Evolutionary conservation across 2,113 vertebrate genomes (phyloP), one percentile per base, ranked within the genome.

Genomic region (Buteo buteo): DNA sequence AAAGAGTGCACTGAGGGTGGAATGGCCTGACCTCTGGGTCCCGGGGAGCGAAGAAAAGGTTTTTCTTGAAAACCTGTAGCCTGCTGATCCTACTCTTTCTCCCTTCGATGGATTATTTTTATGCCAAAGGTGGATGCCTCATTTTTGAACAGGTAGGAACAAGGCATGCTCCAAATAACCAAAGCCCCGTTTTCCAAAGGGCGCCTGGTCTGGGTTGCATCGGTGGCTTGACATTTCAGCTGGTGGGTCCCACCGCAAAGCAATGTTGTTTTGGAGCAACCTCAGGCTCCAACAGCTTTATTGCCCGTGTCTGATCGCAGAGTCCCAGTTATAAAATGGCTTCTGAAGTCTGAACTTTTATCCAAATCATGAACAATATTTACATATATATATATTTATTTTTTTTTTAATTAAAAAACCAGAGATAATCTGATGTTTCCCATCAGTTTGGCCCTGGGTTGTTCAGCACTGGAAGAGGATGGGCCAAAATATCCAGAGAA

Each of bases 51-150:
- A 52, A 52, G 80, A 91, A 87, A 86, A 29, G 38, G 16, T 22
- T 55, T 58, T n/a, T 10, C 42, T 47, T 29, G 64, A 52, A 62
- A 65, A 25, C 20, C 57, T 24, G 6, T 14, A 10, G 44, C 47
- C 26, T 55, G 36, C 32, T 16, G 47, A 50, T 38, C 38, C 55
- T 19, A 14, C 55, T 44, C 40, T 31, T 11, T 31, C 47, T 69
- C 29, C 78, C 40, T 92, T 29, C 11, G 15, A 57, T 44, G 59
- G 89, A 92, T 38, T 55, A 25, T 67, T 89, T 97, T 92, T 79
- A 49, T n/a, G 32, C 62, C 54, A 86, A 91, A 52, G 59, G 50
- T 13, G 49, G 77, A 73, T 54, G 50, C 61, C 70, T 90, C 58
- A 0, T 17, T 88, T 32, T 29, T 52, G 18, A 71, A 11, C 16